Evolutionary conservation across 1,140 invertebrate genomes (phyloP).

Genomic region (Zeugodacus cucurbitae): DNA sequence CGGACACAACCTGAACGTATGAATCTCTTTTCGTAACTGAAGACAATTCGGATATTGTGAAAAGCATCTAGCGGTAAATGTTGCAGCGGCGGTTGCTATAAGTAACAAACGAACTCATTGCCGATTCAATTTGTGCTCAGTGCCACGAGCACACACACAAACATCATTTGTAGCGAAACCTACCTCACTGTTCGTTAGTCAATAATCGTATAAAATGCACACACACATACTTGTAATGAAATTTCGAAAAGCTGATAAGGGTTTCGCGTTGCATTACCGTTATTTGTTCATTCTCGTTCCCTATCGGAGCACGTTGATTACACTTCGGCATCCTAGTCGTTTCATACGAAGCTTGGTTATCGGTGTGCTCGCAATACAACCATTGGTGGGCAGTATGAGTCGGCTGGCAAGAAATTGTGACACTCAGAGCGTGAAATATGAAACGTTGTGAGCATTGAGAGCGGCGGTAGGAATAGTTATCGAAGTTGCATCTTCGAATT

Average conservation of each 20-base stretch:
- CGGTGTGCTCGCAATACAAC: conserved; percentile 28
- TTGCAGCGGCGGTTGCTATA: not conserved
- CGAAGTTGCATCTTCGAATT: not conserved
- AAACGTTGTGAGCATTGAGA: not conserved
- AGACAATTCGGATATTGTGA: conserved; percentile 33
- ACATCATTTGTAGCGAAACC: not conserved
- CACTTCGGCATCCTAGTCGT: not conserved
- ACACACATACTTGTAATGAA: not conserved
- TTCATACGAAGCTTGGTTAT: not conserved
- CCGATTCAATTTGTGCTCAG: not conserved
- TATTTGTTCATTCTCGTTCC: not conserved
- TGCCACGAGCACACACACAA: not conserved
- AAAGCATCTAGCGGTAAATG: conserved; percentile 2
- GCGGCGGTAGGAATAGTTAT: not conserved
- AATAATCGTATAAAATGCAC: not conserved
- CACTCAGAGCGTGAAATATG: not conserved
- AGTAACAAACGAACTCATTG: not conserved
- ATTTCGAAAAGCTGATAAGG: not conserved
- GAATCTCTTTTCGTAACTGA: conserved; percentile 44
- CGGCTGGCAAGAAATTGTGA: not conserved
- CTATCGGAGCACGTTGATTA: not conserved
- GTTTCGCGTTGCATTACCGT: not conserved
- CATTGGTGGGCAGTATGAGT: conserved; percentile 42
- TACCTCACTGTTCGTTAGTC: not conserved
- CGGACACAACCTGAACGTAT: conserved; percentile 34